These are phyloP conservation scores for Leptopilina boulardi DNA, from an alignment of 1,140 invertebrate genomes.

Conservation along the genomic window DNA sequence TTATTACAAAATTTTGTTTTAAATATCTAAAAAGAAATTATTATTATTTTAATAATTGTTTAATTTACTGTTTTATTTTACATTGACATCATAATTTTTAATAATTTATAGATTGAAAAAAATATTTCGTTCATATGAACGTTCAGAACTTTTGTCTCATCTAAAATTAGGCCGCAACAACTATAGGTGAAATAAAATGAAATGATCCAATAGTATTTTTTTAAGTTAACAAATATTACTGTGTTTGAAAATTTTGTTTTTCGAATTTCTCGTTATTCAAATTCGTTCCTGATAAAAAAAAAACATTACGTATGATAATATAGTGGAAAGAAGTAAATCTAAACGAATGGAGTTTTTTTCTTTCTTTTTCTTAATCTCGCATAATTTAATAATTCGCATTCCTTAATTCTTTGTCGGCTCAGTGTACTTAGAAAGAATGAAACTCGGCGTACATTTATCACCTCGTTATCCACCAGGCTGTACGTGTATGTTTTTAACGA, in stretches of 20 bases:
- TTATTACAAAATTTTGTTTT: no score
- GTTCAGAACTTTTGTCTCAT: no score
- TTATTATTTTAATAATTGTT: no score
- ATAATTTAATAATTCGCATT: conserved; percentile 33
- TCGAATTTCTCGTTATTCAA: not conserved
- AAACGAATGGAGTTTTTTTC: not conserved
- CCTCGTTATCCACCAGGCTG: conserved; percentile 5
- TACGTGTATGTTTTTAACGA: conserved; percentile 30
- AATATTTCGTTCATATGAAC: no score
- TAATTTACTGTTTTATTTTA: no score
- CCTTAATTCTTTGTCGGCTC: conserved; percentile 23
- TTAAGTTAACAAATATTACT: not conserved
- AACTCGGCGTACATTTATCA: conserved; percentile 17
- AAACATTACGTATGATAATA: not conserved
- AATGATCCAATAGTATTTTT: no score
- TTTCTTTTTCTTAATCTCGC: conserved; percentile 5
- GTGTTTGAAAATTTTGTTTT: not conserved
- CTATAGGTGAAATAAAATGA: no score
- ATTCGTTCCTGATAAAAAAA: not conserved
- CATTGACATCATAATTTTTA: no score
- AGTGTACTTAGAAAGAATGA: conserved; percentile 12
- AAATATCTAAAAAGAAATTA: no score
- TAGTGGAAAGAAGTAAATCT: conserved; percentile 5
- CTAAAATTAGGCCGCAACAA: no score
- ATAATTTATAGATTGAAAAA: no score